Percentiles rank a stretch among this genome's conserved stretches.
Conservation (phyloP, 1,140 invertebrate genomes). For the Pogonognathellus flavescens region DNA sequence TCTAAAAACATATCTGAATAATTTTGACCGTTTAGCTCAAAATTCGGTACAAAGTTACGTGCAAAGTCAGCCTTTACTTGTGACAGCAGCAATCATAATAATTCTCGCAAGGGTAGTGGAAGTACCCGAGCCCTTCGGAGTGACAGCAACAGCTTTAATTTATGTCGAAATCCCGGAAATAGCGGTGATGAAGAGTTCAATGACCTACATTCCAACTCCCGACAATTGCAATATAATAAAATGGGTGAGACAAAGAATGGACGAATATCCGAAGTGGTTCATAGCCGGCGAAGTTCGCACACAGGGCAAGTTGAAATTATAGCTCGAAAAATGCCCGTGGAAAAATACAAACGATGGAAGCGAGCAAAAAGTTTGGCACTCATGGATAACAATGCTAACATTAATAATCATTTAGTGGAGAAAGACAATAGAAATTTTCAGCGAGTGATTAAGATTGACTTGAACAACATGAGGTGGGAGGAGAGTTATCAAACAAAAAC, state of each 20-base stretch:
- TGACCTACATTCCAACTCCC: conserved; percentile 26
- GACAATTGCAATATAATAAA: background rate
- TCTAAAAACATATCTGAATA: no score
- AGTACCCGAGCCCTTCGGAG: background rate
- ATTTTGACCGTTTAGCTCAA: conserved; percentile 25
- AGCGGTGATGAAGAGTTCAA: conserved; percentile 16
- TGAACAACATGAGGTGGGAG: conserved; percentile 61
- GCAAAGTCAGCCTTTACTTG: conserved; percentile 27
- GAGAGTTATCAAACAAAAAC: conserved; percentile 56
- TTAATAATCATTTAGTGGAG: conserved; percentile 18
- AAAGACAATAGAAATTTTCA: conserved; percentile 39
- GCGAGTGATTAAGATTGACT: conserved; percentile 63
- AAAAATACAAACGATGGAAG: conserved; percentile 57
- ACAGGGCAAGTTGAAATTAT: conserved; percentile 51
- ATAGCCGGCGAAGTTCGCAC: conserved; percentile 1
- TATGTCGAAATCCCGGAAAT: background rate
- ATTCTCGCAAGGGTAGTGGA: conserved; percentile 5
- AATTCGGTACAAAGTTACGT: conserved; percentile 43
- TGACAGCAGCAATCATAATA: conserved; percentile 18
- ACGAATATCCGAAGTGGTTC: conserved; percentile 8
- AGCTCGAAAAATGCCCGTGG: conserved; percentile 61
- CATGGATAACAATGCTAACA: conserved; percentile 51
- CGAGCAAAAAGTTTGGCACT: conserved; percentile 53
- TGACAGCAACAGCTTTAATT: conserved; percentile 34
- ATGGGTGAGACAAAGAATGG: background rate